Evolutionary conservation across 2,113 vertebrate genomes (phyloP).

Genomic region (Rhabdomys dilectus): DNA sequence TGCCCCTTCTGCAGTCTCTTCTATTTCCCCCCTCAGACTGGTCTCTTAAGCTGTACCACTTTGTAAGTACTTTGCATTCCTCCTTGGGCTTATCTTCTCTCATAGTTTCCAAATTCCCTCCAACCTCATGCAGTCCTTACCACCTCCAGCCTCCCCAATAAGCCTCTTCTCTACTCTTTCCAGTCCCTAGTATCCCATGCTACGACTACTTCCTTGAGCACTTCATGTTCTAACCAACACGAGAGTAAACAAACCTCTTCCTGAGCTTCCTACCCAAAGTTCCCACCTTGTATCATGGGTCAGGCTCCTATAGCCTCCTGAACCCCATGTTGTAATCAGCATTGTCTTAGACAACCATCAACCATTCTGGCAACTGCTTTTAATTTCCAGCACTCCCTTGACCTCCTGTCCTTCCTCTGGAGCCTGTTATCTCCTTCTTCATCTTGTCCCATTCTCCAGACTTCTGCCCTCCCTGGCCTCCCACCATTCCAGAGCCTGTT

Average conservation of each 20-base stretch:
- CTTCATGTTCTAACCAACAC: neutral
- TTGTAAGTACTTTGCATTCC: too few relatives aligned
- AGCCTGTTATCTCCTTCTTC: neutral
- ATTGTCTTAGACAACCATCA: accelerated
- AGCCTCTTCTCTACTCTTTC: neutral
- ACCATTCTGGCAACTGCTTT: neutral
- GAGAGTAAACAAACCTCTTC: neutral
- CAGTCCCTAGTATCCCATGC: neutral
- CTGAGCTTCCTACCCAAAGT: neutral
- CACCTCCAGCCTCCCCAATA: neutral
- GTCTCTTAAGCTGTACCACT: neutral
- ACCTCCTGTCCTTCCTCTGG: neutral
- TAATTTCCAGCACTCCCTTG: neutral
- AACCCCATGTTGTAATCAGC: neutral
- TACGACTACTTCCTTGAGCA: neutral
- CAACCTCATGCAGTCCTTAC: too few relatives aligned
- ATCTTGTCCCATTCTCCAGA: neutral
- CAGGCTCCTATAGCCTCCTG: neutral
- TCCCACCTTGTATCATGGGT: neutral
- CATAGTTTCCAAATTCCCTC: neutral
- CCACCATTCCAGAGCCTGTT: neutral
- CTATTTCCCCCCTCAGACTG: too few relatives aligned
- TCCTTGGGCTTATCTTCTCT: neutral
- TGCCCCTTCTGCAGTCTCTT: too few relatives aligned
- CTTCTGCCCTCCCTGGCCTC: too few relatives aligned